phyloP scores from a whole-genome alignment of 2,113 vertebrate genomes.

The zebrafish (Danio rerio) region DNA sequence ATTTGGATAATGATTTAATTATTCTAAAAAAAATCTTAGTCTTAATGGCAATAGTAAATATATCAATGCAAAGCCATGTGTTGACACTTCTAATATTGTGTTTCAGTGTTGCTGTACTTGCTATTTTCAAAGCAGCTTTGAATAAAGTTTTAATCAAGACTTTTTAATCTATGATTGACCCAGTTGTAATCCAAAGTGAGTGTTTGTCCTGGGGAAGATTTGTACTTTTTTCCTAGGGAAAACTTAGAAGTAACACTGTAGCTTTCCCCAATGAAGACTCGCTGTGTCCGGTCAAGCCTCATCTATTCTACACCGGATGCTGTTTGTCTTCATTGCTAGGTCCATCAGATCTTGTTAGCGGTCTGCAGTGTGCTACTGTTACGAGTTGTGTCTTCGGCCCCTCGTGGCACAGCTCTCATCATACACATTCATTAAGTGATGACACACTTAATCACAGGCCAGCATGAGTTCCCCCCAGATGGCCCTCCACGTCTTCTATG shows the following conservation, averaged over 20 bases:
- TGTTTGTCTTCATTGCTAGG: conserved; percentile 27
- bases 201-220: not conserved
- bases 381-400: conserved; percentile 69
- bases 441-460: conserved; percentile 36
- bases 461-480: not conserved
- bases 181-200: conserved; percentile 30
- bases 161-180: conserved; percentile 58
- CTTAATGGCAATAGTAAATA: too few species aligned
- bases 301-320: conserved; percentile 54
- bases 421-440: conserved; percentile 27
- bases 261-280: not conserved
- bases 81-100: not conserved
- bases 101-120: not conserved
- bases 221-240: not conserved
- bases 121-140: not conserved
- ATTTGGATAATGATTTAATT: too few species aligned
- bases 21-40: too few species aligned
- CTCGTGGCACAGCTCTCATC: conserved; percentile 14
- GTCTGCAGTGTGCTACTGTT: conserved; percentile 70
- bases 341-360: conserved; percentile 76
- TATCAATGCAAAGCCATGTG: not conserved
- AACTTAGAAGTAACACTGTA: not conserved
- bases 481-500: not conserved
- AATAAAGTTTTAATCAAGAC: conserved; percentile 43
- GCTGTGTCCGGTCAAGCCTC: conserved; percentile 27